Base-by-base conservation (phyloP, 35 echinoderm and acorn worm species). In the Ophioderma brevispina region DNA sequence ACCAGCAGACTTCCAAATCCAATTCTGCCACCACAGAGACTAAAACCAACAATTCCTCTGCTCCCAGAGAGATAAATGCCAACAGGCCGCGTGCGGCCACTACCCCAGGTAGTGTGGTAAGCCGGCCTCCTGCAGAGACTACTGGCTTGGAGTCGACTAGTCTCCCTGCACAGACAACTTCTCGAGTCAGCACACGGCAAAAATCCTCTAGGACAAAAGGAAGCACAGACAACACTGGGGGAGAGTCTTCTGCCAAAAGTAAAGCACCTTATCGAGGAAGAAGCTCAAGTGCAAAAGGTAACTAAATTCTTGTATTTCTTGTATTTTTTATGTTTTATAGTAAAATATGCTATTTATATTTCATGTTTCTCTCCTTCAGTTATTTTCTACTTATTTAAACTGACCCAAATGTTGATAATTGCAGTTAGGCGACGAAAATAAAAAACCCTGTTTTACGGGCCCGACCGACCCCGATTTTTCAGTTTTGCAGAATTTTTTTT, bases 1-100 rank as follows among this genome's bases (percentile, higher is more conserved):
- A 80, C 82, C 75, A 50, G 36, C 79, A 56, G 75, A 91, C 77
- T 31, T 75, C 85, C 80, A 64, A 76, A 64, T 39, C 79, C 2
- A 84, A 81, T 33, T 63, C 87, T 3, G 63, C 49, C 52, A 64
- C 70, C 84, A 37, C 87, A 43, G 36, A 46, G n/a, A 34, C 41
- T 0, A 55, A 56, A 35, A 80, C 85, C 32, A 83, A 78, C 6
- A 41, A 80, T n/a, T 37, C 50, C 28, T 55, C 87, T 2, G 55
- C 78, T 25, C 37, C 81, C 0, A 63, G 81, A 11, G 46, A 33
- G 32, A 56, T 43, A 32, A 37, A 31, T 25, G 0, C 52, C 34
- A 64, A 0, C 52, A 33, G 5, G 52, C 36, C 83, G 70, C 43
- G 18, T 37, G 25, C 32, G 19, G 3, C 36, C 0, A 59, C 43